Evolutionary conservation across 64 coral and sea anemone genomes (phyloP).

Genomic region (Pocillopora verrucosa): DNA sequence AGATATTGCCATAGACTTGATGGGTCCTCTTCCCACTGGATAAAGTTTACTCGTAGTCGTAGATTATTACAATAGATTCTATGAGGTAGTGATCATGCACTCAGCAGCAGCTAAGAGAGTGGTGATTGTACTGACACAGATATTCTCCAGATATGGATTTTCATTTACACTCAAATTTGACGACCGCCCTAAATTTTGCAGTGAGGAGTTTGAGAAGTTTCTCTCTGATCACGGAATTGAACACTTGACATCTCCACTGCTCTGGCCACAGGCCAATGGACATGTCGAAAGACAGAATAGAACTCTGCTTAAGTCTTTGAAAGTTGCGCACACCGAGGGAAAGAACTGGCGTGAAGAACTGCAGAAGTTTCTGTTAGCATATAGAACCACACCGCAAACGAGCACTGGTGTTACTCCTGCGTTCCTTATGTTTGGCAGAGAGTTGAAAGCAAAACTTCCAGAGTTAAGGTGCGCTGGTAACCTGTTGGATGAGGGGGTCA

Average conservation of each 20-base stretch:
- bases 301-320: neutral
- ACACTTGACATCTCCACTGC: neutral
- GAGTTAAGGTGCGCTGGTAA: neutral
- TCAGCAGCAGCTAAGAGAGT: constrained; percentile 32
- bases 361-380: neutral
- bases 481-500: neutral
- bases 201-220: too few relatives aligned
- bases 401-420: neutral
- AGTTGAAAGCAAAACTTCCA: neutral
- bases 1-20: constrained; percentile 3
- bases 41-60: constrained; percentile 27
- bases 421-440: constrained; percentile 10
- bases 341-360: neutral
- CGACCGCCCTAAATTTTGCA: neutral
- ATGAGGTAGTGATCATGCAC: constrained; percentile 47
- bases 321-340: neutral
- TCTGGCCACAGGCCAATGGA: constrained; percentile 25
- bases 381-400: constrained; percentile 7
- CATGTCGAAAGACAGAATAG: neutral
- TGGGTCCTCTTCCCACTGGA: neutral
- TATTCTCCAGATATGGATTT: constrained; percentile 20
- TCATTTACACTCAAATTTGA: constrained; percentile 9
- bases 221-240: neutral
- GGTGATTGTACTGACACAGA: neutral
- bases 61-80: constrained; percentile 42